Evolutionary conservation across 2,113 vertebrate genomes (phyloP).

Genomic region (Ramphastos sulfuratus): DNA sequence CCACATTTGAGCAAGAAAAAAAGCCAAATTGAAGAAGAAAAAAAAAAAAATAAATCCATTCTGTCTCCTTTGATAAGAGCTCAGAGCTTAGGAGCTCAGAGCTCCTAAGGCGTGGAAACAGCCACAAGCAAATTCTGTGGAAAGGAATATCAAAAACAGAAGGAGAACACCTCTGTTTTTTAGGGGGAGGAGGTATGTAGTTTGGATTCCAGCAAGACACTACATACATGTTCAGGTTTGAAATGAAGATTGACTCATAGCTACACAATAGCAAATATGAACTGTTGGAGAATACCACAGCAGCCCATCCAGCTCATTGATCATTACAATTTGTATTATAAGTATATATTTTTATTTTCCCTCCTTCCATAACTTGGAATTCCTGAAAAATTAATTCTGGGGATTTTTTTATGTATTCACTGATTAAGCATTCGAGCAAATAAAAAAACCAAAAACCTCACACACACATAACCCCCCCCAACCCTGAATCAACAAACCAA

Average conservation of each 20-base stretch:
- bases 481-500: too few relatives aligned
- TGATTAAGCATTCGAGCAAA: not conserved
- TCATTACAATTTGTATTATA: not conserved
- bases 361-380: not conserved
- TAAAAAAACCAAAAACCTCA: not conserved
- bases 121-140: not conserved
- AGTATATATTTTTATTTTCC: not conserved
- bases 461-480: too few relatives aligned
- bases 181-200: not conserved
- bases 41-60: not conserved
- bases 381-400: not conserved
- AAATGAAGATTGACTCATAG: not conserved
- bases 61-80: not conserved
- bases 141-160: not conserved
- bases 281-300: not conserved
- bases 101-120: not conserved
- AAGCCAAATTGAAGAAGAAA: not conserved
- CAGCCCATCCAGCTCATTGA: not conserved
- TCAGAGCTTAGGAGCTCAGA: not conserved
- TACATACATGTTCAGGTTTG: not conserved
- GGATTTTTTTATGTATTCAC: not conserved
- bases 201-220: not conserved
- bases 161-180: not conserved
- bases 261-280: not conserved
- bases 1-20: not conserved